These are phyloP conservation scores for Invenusta paracnida DNA, from an alignment of 2,888 invertebrate genomes.

Conservation along the genomic window DNA sequence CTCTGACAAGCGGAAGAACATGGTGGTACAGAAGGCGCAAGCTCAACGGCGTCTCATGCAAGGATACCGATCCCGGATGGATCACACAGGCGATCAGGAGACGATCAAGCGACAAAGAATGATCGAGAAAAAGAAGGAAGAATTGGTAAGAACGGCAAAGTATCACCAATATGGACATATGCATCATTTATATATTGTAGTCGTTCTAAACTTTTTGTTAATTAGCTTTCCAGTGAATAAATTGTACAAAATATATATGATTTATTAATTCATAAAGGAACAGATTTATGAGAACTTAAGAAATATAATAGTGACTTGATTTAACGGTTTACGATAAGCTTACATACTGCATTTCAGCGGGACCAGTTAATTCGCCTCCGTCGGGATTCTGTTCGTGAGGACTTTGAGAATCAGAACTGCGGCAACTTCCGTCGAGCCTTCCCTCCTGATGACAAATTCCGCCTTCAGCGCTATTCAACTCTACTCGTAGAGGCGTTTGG, in stretches of 20 bases:
- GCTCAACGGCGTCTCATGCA: constrained; percentile 54
- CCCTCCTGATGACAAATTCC: constrained; percentile 56
- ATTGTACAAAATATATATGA: too few species aligned
- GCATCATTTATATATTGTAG: too few species aligned
- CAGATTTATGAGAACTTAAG: too few species aligned
- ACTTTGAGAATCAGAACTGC: constrained; percentile 57
- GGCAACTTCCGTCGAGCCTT: constrained; percentile 58
- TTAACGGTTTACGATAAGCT: too few species aligned
- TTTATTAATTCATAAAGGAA: too few species aligned
- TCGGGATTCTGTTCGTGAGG: constrained; percentile 54
- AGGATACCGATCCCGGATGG: constrained; percentile 47
- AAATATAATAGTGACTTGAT: too few species aligned
- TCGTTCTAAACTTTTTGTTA: too few species aligned
- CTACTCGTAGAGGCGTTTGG: constrained; percentile 53
- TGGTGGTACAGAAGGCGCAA: constrained; percentile 58
- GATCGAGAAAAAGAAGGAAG: constrained; percentile 54
- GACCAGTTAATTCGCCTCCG: constrained; percentile 54
- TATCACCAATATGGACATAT: too few species aligned
- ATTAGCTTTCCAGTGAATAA: too few species aligned
- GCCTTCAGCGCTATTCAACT: constrained; percentile 54
- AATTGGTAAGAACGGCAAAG: constrained; percentile 57
- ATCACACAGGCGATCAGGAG: constrained; percentile 47
- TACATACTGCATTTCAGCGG: constrained; percentile 49
- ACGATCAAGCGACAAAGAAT: constrained; percentile 50
- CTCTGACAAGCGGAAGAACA: constrained; percentile 55